Base-by-base conservation (phyloP, 64 coral and sea anemone species). In the Actinia equina region DNA sequence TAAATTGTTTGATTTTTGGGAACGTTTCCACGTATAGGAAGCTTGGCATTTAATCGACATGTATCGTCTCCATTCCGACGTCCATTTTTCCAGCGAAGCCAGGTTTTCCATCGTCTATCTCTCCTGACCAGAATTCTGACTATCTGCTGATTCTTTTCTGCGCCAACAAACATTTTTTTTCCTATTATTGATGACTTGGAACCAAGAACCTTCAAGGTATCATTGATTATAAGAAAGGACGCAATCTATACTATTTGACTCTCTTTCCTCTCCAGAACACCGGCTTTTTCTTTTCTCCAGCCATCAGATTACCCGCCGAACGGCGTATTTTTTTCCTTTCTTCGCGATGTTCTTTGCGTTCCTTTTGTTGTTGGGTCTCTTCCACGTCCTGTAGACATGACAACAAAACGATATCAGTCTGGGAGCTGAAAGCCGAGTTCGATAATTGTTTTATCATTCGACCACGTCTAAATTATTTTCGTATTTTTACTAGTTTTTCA, bases 211-310 rank as follows among this genome's bases (percentile, higher is more conserved):
- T 60, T 25, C 10, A 65, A 65, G 62, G 20, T 14, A 65, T n/a
- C 22, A 65, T 65, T 23, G 30, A 37, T 37, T 37, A 0, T 37
- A 37, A 37, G 30, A 37, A 37, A 37, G 30, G 30, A 37, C 30
- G 30, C 30, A 37, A 37, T 37, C 60, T 6, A 9, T 25, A 10
- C 69, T 92, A 95, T 82, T 87, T 87, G 19, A 98, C 87, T 88
- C 82, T 92, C 58, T 89, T 98, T 43, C 95, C 95, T 74, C 90
- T 79, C 95, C 95, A 94, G 78, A 85, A 98, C 27, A 94, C 95
- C 12, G 92, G 92, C 54, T 61, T 76, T 59, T 83, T 89, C 82
- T 98, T 98, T 60, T 91, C 83, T n/a, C 91, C 91, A 17, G 89
- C 88, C 77, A 98, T n/a, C 43, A 98, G 79, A 25, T 60, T 87